phyloP scores from a whole-genome alignment of 1,140 invertebrate genomes.

The Procambarus virginalis region DNA sequence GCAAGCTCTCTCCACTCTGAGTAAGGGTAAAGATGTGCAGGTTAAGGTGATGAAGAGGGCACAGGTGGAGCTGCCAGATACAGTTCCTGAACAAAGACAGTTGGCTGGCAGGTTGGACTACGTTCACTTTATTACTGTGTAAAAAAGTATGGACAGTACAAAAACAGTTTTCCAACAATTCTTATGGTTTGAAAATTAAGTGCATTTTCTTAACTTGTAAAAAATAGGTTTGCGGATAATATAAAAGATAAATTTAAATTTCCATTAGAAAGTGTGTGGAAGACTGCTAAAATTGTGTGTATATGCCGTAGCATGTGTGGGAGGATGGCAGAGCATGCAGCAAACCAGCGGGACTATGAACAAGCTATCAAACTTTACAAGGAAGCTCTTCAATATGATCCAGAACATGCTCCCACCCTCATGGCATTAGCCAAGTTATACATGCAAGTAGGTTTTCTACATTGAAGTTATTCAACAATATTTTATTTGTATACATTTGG shows the following conservation, averaged over 20 bases:
- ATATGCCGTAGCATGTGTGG: slow-evolving; percentile 78
- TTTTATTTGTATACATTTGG: too few relatives aligned
- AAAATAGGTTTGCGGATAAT: too few relatives aligned
- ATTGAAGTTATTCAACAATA: background rate
- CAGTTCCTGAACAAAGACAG: slow-evolving; percentile 77
- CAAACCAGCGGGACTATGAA: slow-evolving; percentile 80
- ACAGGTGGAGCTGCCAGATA: slow-evolving; percentile 79
- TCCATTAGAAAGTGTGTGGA: too few relatives aligned
- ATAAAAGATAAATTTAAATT: too few relatives aligned
- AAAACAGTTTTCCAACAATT: too few relatives aligned
- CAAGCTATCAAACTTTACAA: slow-evolving; percentile 87
- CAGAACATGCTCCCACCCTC: slow-evolving; percentile 85
- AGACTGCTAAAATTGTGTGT: background rate
- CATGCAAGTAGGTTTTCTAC: slow-evolving; percentile 81
- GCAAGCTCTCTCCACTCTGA: slow-evolving; percentile 79
- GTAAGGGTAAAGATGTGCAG: slow-evolving; percentile 81
- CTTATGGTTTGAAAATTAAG: too few relatives aligned
- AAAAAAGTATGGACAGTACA: too few relatives aligned
- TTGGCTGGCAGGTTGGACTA: slow-evolving; percentile 76
- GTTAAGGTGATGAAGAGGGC: slow-evolving; percentile 80
- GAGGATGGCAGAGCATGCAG: slow-evolving; percentile 81
- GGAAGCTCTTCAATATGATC: slow-evolving; percentile 87
- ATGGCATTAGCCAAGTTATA: slow-evolving; percentile 89
- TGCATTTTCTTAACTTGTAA: too few relatives aligned
- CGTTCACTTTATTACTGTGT: too few relatives aligned